These are phyloP conservation scores for Vanessa cardui DNA, from an alignment of 2,888 invertebrate genomes.

Conservation along the genomic window DNA sequence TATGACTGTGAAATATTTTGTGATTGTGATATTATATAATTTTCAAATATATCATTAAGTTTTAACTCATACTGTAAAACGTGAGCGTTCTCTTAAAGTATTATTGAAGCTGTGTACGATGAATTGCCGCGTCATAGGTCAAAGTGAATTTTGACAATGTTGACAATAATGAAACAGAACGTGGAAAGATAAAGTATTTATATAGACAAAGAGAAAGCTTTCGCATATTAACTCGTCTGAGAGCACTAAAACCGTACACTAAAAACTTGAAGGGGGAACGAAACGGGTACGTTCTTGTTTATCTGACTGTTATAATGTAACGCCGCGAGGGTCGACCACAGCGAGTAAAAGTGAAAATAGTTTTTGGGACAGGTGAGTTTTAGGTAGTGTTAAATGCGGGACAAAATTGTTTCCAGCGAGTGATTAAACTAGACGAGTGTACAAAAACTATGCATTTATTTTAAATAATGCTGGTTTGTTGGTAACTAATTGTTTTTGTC, in stretches of 20 bases:
- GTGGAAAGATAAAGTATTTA: constrained; percentile 4
- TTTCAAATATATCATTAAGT: too few relatives aligned
- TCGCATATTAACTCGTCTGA: constrained; percentile 11
- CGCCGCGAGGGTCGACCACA: constrained; percentile 31
- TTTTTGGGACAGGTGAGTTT: constrained; percentile 41
- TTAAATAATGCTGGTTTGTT: not conserved
- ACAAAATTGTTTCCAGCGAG: constrained; percentile 39
- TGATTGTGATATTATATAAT: too few relatives aligned
- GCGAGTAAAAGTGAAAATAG: constrained; percentile 39
- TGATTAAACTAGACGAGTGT: constrained; percentile 20
- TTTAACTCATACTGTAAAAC: too few relatives aligned
- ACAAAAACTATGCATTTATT: constrained; percentile 19
- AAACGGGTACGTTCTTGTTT: constrained; percentile 34
- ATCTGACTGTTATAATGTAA: constrained; percentile 37
- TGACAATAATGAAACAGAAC: not conserved
- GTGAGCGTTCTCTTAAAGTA: not conserved
- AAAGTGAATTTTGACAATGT: not conserved
- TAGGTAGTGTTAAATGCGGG: constrained; percentile 37
- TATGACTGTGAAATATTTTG: too few relatives aligned
- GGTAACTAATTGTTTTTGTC: too few relatives aligned
- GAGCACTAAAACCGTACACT: constrained; percentile 37
- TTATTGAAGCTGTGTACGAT: not conserved
- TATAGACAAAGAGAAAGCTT: constrained; percentile 14
- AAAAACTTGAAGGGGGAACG: constrained; percentile 37
- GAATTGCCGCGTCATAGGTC: not conserved